Percentiles rank a stretch among this genome's conserved stretches.
Evolutionary conservation across 2,888 invertebrate species (phyloP).

Genomic region (Plagiodera versicolora): DNA sequence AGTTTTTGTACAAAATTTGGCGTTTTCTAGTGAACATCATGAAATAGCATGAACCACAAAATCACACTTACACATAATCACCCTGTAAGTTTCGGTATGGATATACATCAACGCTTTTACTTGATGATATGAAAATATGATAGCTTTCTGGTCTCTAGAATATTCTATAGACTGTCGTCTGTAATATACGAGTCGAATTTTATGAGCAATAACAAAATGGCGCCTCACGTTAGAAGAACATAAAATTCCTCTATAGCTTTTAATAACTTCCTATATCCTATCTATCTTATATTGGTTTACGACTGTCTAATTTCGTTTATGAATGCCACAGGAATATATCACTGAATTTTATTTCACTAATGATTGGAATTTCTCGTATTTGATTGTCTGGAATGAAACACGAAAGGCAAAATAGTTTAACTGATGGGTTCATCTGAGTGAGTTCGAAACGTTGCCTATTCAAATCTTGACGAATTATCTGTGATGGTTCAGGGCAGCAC

Average conservation of each 20-base stretch:
- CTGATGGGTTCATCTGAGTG: neutral
- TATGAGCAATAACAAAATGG: constrained; percentile 19
- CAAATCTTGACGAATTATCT: no score
- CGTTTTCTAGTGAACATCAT: no score
- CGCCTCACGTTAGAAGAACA: constrained; percentile 12
- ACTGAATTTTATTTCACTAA: neutral
- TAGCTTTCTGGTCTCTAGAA: no score
- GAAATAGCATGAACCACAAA: no score
- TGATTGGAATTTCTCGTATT: neutral
- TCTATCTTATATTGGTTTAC: constrained; percentile 10
- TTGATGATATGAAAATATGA: no score
- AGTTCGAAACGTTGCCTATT: no score
- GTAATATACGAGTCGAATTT: constrained; percentile 6
- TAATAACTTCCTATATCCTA: constrained; percentile 9
- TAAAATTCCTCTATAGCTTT: constrained; percentile 10
- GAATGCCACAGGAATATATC: neutral
- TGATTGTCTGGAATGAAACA: neutral
- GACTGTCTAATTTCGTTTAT: constrained; percentile 10
- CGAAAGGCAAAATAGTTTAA: neutral
- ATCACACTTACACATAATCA: no score
- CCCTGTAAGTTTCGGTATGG: no score
- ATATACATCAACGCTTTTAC: no score
- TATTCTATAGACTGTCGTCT: neutral
- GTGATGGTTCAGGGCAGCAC: no score
- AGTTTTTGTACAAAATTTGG: no score